Evolutionary conservation across 1,140 invertebrate species (phyloP), one percentile per base, ranked within the genome.

Genomic region (Lepidotrigona ventralis): DNA sequence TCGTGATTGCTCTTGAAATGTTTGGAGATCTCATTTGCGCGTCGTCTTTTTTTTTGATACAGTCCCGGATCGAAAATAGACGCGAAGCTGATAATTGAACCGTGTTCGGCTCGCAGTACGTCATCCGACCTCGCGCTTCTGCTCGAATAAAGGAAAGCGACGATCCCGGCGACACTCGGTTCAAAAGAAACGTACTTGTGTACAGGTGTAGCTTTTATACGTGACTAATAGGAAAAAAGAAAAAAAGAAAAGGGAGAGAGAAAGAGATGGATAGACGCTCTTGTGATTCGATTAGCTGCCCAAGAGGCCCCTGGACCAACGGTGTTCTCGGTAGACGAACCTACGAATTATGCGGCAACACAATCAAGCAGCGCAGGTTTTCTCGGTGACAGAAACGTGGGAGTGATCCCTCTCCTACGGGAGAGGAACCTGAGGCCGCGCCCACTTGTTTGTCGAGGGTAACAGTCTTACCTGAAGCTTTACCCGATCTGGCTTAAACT

Each of bases 371-470:
- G 54, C 54, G 6, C 53, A 78, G 74, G 74, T 85, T 70, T 83
- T 53, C 70, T 29, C 69, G 80, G 84, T 78, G 77, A 84, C 76
- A 72, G 77, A 46, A 63, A 79, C 73, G 79, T 86, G 64, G 79
- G 83, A 87, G 88, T 89, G 86, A 89, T 88, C 88, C 46, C 46
- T 76, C 51, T 79, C 69, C 58, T 54, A 2, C 64, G 39, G 1
- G 19, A 26, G 56, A 69, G 54, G 8, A 64, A 29, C 63, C 2
- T 1, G 74, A 15, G 66, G 60, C 86, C 88, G 85, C 90, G 90
- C 84, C 90, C 85, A 88, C 82, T 89, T 90, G 86, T 91, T 90
- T 91, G 85, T 72, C 58, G 71, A 86, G 81, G 83, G 84, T 85
- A 88, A 90, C 90, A 90, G 75, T 90, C 86, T 86, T 90, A 89